These are phyloP conservation scores for Didymodactylos carnosus DNA, from an alignment of 2,888 invertebrate genomes.

Conservation along the genomic window DNA sequence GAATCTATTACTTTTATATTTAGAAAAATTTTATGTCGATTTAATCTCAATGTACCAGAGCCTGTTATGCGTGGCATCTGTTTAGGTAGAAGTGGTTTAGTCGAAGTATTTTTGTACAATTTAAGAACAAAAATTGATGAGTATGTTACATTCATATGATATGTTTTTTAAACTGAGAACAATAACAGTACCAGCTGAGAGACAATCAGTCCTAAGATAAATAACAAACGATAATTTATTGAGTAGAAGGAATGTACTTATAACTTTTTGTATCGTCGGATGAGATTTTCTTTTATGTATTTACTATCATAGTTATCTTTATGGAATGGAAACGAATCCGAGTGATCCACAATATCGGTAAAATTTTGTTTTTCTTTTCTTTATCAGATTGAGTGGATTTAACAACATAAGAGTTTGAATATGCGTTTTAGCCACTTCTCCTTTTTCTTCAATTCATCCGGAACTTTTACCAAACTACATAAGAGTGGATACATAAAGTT, in stretches of 20 bases:
- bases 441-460: too few species aligned
- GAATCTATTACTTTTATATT: background rate
- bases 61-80: slow-evolving; percentile 9
- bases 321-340: slow-evolving; percentile 13
- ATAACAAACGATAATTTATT: too few species aligned
- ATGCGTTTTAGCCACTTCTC: too few species aligned
- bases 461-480: too few species aligned
- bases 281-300: background rate
- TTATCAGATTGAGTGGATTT: background rate
- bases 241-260: too few species aligned
- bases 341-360: slow-evolving; percentile 11
- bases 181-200: too few species aligned
- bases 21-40: slow-evolving; percentile 10
- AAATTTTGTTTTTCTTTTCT: background rate
- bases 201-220: too few species aligned
- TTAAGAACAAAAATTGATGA: slow-evolving; percentile 13
- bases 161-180: background rate
- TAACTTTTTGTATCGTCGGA: background rate
- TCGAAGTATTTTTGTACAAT: slow-evolving; percentile 12
- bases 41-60: slow-evolving; percentile 12
- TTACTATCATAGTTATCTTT: slow-evolving; percentile 4
- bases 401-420: too few species aligned
- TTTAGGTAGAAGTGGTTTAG: slow-evolving; percentile 4
- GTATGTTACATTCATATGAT: background rate
- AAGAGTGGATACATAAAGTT: too few species aligned